phyloP scores from a whole-genome alignment of 2,797 vertebrate genomes.

The Micropoecilia bifurca region DNA sequence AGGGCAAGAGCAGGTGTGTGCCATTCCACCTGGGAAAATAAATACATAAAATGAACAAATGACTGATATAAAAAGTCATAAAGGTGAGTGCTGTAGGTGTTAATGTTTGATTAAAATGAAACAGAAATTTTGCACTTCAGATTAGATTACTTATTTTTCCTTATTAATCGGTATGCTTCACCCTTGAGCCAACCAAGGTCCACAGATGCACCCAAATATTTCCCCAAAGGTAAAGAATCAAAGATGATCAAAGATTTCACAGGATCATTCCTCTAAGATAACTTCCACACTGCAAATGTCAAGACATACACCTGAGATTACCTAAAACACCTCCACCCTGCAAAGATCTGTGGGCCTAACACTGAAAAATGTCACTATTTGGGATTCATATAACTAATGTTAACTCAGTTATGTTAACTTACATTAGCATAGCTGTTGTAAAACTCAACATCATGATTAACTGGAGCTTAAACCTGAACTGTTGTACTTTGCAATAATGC shows the following conservation, averaged over 20 bases:
- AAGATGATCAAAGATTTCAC: no score
- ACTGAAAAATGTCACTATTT: constrained; percentile 20
- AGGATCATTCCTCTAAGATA: constrained; percentile 10
- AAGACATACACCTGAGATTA: constrained; percentile 49
- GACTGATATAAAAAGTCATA: background rate
- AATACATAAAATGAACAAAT: constrained; percentile 6
- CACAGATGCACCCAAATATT: background rate
- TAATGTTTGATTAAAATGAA: background rate
- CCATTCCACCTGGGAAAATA: background rate
- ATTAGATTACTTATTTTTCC: background rate
- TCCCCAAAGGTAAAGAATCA: background rate
- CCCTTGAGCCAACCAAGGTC: background rate
- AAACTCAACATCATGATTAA: constrained; percentile 23
- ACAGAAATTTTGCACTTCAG: background rate
- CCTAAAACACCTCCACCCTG: constrained; percentile 39
- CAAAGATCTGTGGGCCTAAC: constrained; percentile 18
- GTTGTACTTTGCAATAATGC: constrained; percentile 3
- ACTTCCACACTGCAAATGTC: constrained; percentile 55
- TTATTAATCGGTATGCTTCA: background rate
- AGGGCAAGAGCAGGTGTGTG: background rate
- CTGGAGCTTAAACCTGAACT: constrained; percentile 24
- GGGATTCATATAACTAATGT: constrained; percentile 30
- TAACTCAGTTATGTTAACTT: background rate
- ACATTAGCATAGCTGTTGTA: background rate
- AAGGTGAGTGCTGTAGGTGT: background rate